Conservation (phyloP, 2,797 vertebrate genomes). For the Enteromius mattozi region DNA sequence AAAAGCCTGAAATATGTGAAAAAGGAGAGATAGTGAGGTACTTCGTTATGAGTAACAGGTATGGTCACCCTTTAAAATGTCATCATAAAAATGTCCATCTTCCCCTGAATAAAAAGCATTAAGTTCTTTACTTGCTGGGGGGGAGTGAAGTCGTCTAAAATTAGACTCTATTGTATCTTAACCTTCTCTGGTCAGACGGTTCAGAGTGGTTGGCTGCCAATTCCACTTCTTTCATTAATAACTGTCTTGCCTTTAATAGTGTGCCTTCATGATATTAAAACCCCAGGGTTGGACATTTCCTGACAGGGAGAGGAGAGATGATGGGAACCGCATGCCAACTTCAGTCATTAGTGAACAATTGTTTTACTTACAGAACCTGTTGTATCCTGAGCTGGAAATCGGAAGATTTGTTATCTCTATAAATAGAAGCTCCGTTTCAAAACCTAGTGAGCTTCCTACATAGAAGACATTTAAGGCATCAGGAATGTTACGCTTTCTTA, state of each 20-base stretch:
- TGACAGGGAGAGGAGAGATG: slow-evolving; percentile 46
- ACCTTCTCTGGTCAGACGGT: slow-evolving; percentile 53
- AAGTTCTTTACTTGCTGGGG: slow-evolving; percentile 42
- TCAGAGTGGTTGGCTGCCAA: slow-evolving; percentile 58
- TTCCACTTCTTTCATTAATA: slow-evolving; percentile 61
- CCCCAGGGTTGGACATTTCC: slow-evolving; percentile 53
- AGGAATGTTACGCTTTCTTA: neutral
- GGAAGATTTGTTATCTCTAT: neutral
- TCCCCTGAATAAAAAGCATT: slow-evolving; percentile 50
- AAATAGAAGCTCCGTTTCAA: slow-evolving; percentile 16
- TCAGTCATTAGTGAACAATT: slow-evolving; percentile 51
- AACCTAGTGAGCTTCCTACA: neutral
- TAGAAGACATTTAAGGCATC: neutral
- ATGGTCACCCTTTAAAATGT: slow-evolving; percentile 56
- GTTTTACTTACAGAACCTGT: slow-evolving; percentile 53
- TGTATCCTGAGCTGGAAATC: slow-evolving; percentile 44
- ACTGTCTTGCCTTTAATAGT: slow-evolving; percentile 55
- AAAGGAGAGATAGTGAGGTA: slow-evolving; percentile 26
- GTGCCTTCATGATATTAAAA: slow-evolving; percentile 53
- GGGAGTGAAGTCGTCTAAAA: slow-evolving; percentile 56
- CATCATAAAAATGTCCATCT: slow-evolving; percentile 58
- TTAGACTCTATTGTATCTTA: slow-evolving; percentile 60
- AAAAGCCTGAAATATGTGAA: slow-evolving; percentile 30
- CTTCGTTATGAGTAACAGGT: slow-evolving; percentile 50
- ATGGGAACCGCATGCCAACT: slow-evolving; percentile 40